Evolutionary conservation across 2,888 invertebrate genomes (phyloP), one percentile per base, ranked within the genome.

Genomic region (Xestoiulus laeticollis): DNA sequence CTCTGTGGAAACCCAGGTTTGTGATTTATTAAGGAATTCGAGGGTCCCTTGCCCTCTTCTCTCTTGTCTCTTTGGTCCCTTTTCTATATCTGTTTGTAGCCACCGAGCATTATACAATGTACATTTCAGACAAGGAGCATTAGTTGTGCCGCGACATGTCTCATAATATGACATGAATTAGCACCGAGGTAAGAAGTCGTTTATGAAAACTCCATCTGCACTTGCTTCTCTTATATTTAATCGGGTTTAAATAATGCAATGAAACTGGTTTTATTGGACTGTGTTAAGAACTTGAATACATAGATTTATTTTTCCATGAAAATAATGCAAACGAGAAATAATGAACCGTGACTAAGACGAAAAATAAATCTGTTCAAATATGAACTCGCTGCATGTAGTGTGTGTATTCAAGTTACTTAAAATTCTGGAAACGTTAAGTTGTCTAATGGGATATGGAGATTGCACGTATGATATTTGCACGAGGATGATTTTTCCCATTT

Each of bases 11-110:
- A 78, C 78, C 78, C 14, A 30, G 30, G 78, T 78, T 78, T 78
- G 78, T 78, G 78, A 78, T 78, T 78, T 78, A 78, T 78, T 78
- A 78, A 30, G 78, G 78, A 78, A 78, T 78, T 78, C 14, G 78
- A 78, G 30, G 78, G 78, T 78, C 78, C 78, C 30, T n/a, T 78
- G 30, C 78, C 12, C 78, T 78, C 78, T 78, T 68, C 14, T 78
- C 78, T 30, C 78, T 78, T 68, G 59, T 68, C 59, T 22, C 59
- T 12, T 68, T 22, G 22, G 59, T 8, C 22, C 59, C 22, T 22
- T 59, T 68, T 22, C 78, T 30, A 26, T 78, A 26, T 78, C 78
- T 43, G 43, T 43, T 43, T 43, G 6, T 43, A 43, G 16, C 22
- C 59, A 1, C 59, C 22, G 59, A 30, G 16, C 78, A 78, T 30